Percentiles rank a stretch among this genome's conserved stretches.
Evolutionary conservation across 2,113 vertebrate genomes (phyloP).

Genomic region (Microcebus jonahi): DNA sequence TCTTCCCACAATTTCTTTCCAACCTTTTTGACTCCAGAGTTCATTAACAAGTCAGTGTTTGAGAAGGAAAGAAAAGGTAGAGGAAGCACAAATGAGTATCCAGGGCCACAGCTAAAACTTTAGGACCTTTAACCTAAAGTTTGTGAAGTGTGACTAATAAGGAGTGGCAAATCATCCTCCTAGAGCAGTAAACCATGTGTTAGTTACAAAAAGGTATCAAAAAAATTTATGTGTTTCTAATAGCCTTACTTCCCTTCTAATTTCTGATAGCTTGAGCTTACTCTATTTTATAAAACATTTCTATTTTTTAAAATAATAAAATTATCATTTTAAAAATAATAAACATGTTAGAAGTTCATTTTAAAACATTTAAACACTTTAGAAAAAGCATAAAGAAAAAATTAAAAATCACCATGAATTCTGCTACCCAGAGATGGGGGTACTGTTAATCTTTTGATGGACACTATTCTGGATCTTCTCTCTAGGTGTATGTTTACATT

Average conservation of each 20-base stretch:
- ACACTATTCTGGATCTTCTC: neutral
- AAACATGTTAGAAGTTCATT: neutral
- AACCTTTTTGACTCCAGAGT: constrained; percentile 73
- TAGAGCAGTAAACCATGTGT: constrained; percentile 80
- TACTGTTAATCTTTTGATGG: neutral
- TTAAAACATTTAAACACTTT: constrained; percentile 27
- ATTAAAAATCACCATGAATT: neutral
- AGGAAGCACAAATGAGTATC: constrained; percentile 73
- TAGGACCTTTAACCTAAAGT: constrained; percentile 81
- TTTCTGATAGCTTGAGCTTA: neutral
- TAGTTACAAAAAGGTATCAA: constrained; percentile 77
- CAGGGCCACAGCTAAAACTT: constrained; percentile 78
- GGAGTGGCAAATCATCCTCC: constrained; percentile 80
- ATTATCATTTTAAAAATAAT: neutral
- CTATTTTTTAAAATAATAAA: neutral
- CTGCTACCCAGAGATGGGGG: neutral
- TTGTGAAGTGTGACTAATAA: constrained; percentile 84
- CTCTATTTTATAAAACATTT: neutral
- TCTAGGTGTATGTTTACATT: neutral
- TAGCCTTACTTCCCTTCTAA: constrained; percentile 41
- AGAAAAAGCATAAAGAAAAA: constrained; percentile 41
- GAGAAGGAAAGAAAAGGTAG: constrained; percentile 69
- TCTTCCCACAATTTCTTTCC: constrained; percentile 69
- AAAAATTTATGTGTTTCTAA: constrained; percentile 63
- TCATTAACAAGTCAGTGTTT: constrained; percentile 82